phyloP scores from a whole-genome alignment of 2,888 invertebrate genomes.

The Glaucopsyche alexis region DNA sequence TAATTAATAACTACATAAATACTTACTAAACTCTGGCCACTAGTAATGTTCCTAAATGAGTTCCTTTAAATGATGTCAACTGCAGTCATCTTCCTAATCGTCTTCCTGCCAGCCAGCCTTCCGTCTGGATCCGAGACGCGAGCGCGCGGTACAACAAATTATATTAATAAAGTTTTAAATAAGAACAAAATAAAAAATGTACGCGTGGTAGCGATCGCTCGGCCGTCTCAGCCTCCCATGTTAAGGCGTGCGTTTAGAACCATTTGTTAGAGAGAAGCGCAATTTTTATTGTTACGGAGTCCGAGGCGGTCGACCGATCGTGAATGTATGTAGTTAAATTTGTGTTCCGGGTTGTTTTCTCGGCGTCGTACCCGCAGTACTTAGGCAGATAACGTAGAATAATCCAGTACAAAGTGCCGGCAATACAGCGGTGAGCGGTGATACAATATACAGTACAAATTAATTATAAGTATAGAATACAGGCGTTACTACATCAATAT shows the following conservation, averaged over 20 bases:
- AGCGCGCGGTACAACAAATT: slow-evolving; percentile 76
- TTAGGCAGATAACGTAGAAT: slow-evolving; percentile 47
- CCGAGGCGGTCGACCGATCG: slow-evolving; percentile 48
- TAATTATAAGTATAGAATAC: slow-evolving; percentile 68
- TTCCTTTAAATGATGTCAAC: slow-evolving; percentile 38
- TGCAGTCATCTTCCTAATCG: slow-evolving; percentile 60
- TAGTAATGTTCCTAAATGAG: slow-evolving; percentile 43
- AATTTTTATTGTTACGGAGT: slow-evolving; percentile 55
- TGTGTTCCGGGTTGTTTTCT: slow-evolving; percentile 67
- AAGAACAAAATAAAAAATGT: slow-evolving; percentile 76
- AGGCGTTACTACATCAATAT: slow-evolving; percentile 51
- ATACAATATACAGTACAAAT: slow-evolving; percentile 73
- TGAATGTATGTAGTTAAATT: slow-evolving; percentile 69
- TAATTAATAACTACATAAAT: slow-evolving; percentile 32
- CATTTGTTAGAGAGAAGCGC: slow-evolving; percentile 56
- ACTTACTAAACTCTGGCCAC: slow-evolving; percentile 17
- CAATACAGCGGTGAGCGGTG: slow-evolving; percentile 66
- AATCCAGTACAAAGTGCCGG: slow-evolving; percentile 69
- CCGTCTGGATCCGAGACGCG: slow-evolving; percentile 53
- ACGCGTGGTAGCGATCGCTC: slow-evolving; percentile 61
- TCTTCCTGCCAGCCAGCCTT: slow-evolving; percentile 69
- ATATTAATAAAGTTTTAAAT: slow-evolving; percentile 79
- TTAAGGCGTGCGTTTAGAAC: slow-evolving; percentile 57
- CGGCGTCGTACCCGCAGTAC: slow-evolving; percentile 68
- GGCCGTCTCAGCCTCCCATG: slow-evolving; percentile 50